phyloP scores from a whole-genome alignment of 2,797 vertebrate species.

The Apogon hyalosoma region DNA sequence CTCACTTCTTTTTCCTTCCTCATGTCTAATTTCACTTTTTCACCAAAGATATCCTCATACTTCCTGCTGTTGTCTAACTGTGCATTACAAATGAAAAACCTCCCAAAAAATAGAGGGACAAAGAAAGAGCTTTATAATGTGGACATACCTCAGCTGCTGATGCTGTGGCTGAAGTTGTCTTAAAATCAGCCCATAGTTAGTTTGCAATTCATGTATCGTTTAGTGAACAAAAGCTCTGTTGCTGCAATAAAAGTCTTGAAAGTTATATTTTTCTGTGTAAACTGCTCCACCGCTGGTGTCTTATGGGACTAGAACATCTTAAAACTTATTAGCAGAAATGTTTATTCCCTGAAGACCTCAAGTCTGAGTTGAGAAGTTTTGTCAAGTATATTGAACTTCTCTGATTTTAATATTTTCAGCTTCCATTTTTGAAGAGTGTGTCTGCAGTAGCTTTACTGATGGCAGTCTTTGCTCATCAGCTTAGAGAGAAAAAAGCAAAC shows the following conservation, averaged over 20 bases:
- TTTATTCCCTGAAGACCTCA: neutral
- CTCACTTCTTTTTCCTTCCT: conserved; percentile 4
- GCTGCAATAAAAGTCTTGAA: neutral
- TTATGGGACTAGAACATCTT: neutral
- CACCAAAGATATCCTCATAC: neutral
- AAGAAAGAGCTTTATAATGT: neutral
- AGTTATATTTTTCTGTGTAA: neutral
- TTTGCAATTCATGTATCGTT: conserved; percentile 4
- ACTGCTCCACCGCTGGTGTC: neutral
- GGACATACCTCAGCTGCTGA: neutral
- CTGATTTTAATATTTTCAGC: conserved; percentile 15
- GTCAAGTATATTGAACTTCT: conserved; percentile 16
- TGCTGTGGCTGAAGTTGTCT: conserved; percentile 1
- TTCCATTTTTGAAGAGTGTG: conserved; percentile 31
- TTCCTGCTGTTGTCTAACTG: neutral
- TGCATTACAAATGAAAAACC: neutral
- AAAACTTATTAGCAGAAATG: conserved; percentile 21
- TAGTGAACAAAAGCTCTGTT: conserved; percentile 13
- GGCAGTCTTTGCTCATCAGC: conserved; percentile 19
- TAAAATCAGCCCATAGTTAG: neutral
- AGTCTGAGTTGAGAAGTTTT: conserved; percentile 16
- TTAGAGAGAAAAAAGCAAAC: conserved; percentile 21
- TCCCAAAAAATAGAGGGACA: neutral
- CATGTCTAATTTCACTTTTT: neutral
- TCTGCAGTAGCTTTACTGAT: conserved; percentile 31